phyloP scores from a whole-genome alignment of 2,113 vertebrate species.

The Tapirus terrestris region DNA sequence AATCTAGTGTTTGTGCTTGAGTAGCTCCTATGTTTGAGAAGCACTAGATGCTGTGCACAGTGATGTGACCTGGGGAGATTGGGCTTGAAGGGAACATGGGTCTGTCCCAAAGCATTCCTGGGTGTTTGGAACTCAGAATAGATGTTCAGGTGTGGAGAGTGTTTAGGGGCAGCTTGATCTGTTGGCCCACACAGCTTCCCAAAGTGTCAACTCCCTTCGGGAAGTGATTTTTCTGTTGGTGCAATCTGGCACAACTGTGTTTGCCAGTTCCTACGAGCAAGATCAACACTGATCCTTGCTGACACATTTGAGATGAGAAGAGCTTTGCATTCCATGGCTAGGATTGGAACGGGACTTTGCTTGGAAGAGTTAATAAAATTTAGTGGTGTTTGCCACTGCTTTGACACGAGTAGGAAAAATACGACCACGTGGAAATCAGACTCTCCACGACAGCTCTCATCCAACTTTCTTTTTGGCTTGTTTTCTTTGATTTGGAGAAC shows the following conservation, averaged over 20 bases:
- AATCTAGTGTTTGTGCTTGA: fast-evolving
- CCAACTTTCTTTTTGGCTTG: background rate
- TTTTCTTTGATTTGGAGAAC: background rate
- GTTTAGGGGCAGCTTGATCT: background rate
- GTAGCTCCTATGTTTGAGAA: too few relatives aligned
- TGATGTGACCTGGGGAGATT: fast-evolving
- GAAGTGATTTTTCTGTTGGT: background rate
- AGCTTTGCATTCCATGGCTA: background rate
- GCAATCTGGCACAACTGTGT: background rate
- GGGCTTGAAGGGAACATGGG: background rate
- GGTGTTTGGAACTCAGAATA: background rate
- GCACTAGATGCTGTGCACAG: fast-evolving
- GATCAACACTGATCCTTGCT: background rate
- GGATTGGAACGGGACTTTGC: background rate
- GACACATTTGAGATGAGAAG: background rate
- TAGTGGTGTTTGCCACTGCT: background rate
- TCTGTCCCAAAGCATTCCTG: too few relatives aligned
- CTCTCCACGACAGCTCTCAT: fast-evolving
- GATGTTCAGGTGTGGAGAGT: background rate
- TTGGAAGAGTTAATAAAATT: background rate
- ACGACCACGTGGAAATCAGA: background rate
- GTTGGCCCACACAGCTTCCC: background rate
- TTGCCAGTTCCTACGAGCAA: background rate
- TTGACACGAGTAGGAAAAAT: too few relatives aligned
- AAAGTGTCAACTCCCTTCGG: background rate